These are phyloP conservation scores for Chamaetylas fuelleborni DNA, from an alignment of 2,113 vertebrate genomes.

Conservation along the genomic window DNA sequence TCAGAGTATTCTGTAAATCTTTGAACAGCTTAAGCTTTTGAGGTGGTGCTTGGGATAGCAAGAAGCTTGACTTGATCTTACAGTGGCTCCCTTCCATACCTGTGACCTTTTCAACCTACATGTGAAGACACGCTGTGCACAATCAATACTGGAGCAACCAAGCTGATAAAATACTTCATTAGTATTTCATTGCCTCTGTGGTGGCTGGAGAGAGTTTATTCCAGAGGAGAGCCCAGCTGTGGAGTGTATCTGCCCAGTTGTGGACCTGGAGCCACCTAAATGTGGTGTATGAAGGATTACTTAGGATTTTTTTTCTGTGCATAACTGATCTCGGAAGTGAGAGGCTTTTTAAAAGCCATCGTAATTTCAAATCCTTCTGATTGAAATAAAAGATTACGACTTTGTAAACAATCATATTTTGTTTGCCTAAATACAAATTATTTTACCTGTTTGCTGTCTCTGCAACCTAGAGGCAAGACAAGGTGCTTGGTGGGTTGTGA, in stretches of 20 bases:
- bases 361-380: background rate
- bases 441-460: background rate
- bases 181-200: background rate
- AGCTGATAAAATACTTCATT: background rate
- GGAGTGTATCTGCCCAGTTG: background rate
- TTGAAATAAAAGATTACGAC: background rate
- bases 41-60: background rate
- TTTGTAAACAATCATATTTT: background rate
- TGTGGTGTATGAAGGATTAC: background rate
- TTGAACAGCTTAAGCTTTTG: background rate
- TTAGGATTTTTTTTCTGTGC: background rate
- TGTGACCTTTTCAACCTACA: background rate
- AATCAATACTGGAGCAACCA: background rate
- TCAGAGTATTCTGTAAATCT: background rate
- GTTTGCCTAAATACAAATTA: background rate
- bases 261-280: background rate
- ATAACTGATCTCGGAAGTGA: background rate
- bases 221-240: background rate
- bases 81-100: background rate
- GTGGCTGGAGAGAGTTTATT: background rate
- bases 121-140: rapidly evolving
- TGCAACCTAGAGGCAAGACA: background rate
- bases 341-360: background rate
- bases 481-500: rapidly evolving
- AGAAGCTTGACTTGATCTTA: background rate